Base-by-base conservation (phyloP, 2,888 invertebrate genomes). In the Ametastegia equiseti region DNA sequence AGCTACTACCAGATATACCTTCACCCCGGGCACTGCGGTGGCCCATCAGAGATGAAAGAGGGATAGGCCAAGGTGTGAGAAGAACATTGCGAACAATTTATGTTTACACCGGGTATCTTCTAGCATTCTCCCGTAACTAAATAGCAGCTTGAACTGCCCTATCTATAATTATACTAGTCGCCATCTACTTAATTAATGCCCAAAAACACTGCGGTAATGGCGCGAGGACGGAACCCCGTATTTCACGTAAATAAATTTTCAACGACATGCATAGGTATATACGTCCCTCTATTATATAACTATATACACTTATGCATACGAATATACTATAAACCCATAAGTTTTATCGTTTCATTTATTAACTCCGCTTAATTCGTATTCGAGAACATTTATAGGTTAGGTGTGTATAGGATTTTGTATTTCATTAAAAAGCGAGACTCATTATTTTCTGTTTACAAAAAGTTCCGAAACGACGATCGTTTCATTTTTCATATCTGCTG, bases 31-130 rank as follows among this genome's bases (percentile, higher is more conserved):
- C 54, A 54, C 54, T 54, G 54, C 23, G 54, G n/a, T n/a, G n/a
- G n/a, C n/a, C n/a, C 23, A 23, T 23, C 19, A 54, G 54, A 54
- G 54, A 54, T 54, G 54, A 54, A 54, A 54, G 54, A 54, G 54
- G 54, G 54, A 54, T 63, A 63, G 67, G 19, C 7, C 67, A 39
- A 67, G 36, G 67, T 67, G 67, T 67, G 67, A 67, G 67, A 67
- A 67, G 39, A 67, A 67, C 67, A 39, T 67, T 67, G 67, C 67
- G 39, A 67, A 67, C 67, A 67, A 42, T 67, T 67, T 67, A 67
- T 67, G 27, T 39, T 23, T 67, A 60, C 30, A 60, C 30, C 60
- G 60, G 27, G 30, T 60, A 19, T 60, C 15, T 30, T 60, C 27
- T 13, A 60, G 60, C 60, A 60, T 60, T 60, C 60, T 60, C 60